Conservation (phyloP, 2,113 vertebrate species). For the Todiramphus chloris region DNA sequence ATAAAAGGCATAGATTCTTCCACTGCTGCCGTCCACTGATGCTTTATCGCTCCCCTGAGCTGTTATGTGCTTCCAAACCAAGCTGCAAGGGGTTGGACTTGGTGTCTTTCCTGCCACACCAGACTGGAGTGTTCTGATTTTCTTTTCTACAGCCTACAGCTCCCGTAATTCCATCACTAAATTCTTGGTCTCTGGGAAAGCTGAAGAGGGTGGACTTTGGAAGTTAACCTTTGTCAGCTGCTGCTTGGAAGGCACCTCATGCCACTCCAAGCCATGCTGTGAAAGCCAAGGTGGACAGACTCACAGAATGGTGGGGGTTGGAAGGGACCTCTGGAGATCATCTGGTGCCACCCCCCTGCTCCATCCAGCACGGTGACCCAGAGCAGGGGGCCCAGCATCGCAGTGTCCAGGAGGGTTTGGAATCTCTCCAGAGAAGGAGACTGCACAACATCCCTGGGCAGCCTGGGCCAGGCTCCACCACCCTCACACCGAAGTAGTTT, state of each 20-base stretch:
- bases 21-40: background rate
- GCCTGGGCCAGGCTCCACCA: no score
- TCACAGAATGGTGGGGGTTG: background rate
- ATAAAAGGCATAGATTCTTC: constrained; percentile 78
- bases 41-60: background rate
- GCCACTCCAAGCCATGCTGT: background rate
- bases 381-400: no score
- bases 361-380: no score
- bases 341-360: no score
- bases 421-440: no score
- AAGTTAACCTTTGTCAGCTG: background rate
- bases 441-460: no score
- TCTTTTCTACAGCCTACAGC: background rate
- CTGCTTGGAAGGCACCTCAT: background rate
- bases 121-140: background rate
- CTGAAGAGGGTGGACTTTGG: background rate
- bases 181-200: background rate
- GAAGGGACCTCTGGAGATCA: no score
- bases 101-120: background rate
- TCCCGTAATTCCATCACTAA: background rate
- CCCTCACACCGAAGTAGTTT: no score
- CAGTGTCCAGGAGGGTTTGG: no score
- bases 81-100: background rate
- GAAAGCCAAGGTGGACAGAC: background rate
- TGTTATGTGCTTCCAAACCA: background rate